Evolutionary conservation across 2,113 vertebrate genomes (phyloP).

Genomic region (Pteronura brasiliensis): DNA sequence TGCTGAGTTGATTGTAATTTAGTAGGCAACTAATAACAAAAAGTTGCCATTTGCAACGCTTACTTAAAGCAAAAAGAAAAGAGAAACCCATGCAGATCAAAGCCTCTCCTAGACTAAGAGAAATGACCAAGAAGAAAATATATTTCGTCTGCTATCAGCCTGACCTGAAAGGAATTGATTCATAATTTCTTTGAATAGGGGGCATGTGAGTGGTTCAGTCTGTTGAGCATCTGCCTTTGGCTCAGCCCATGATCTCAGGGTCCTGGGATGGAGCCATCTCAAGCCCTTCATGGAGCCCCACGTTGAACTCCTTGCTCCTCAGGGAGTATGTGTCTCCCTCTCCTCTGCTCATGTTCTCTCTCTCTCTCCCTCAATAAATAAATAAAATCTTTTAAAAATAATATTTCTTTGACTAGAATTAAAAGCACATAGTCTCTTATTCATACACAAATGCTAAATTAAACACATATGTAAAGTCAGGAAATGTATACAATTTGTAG

Average conservation of each 20-base stretch:
- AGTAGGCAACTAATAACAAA: slow-evolving; percentile 23
- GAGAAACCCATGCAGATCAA: background rate
- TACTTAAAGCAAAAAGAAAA: slow-evolving; percentile 1
- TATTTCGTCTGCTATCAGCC: background rate
- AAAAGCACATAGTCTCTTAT: background rate
- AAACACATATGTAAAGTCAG: background rate
- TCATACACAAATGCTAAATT: background rate
- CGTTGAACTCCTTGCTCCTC: too few relatives aligned
- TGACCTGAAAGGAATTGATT: background rate
- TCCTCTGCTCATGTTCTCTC: background rate
- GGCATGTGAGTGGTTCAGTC: background rate
- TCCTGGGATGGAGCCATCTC: too few relatives aligned
- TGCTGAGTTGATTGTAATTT: slow-evolving; percentile 61
- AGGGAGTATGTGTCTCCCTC: background rate
- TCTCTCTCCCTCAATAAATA: background rate
- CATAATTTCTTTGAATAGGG: background rate
- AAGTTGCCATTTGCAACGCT: slow-evolving; percentile 21
- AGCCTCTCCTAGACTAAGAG: background rate
- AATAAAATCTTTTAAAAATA: background rate
- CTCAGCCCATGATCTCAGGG: background rate
- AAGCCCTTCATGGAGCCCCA: too few relatives aligned
- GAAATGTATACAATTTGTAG: background rate
- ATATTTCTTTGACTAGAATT: background rate
- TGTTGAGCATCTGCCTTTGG: background rate
- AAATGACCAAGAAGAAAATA: background rate